These are phyloP conservation scores for Poeciliopsis infans DNA, from an alignment of 2,797 vertebrate species.

Conservation along the genomic window DNA sequence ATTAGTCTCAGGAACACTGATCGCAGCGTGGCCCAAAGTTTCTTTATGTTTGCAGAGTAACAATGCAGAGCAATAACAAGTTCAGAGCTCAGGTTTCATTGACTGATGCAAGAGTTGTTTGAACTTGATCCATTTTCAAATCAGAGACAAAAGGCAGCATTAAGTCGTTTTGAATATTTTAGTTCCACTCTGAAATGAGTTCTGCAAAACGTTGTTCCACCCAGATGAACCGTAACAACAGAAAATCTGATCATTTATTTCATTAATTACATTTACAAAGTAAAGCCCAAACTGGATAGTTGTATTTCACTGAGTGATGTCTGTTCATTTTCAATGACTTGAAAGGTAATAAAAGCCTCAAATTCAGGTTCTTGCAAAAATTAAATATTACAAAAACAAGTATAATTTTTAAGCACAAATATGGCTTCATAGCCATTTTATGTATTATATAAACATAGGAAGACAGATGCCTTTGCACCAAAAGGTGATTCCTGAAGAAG, in stretches of 20 bases:
- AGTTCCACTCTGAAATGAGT: background rate
- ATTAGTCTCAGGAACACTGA: constrained; percentile 57
- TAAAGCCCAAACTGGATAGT: background rate
- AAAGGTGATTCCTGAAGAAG: background rate
- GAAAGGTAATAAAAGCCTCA: background rate
- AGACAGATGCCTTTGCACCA: background rate
- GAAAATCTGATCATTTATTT: background rate
- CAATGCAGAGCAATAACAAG: constrained; percentile 29
- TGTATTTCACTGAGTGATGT: background rate
- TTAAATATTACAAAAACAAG: background rate
- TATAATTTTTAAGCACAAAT: background rate
- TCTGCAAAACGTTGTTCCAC: background rate
- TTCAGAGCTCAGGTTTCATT: constrained; percentile 16
- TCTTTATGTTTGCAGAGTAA: constrained; percentile 6
- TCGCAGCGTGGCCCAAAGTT: constrained; percentile 54
- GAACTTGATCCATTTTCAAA: background rate
- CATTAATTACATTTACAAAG: background rate
- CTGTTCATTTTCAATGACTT: background rate
- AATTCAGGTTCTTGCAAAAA: background rate
- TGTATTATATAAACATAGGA: background rate
- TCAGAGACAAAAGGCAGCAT: background rate
- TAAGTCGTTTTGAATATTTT: background rate
- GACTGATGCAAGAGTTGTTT: background rate
- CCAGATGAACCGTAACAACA: background rate
- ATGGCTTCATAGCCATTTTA: background rate